Conservation (phyloP, 1,140 invertebrate species). For the Plodia interpunctella region DNA sequence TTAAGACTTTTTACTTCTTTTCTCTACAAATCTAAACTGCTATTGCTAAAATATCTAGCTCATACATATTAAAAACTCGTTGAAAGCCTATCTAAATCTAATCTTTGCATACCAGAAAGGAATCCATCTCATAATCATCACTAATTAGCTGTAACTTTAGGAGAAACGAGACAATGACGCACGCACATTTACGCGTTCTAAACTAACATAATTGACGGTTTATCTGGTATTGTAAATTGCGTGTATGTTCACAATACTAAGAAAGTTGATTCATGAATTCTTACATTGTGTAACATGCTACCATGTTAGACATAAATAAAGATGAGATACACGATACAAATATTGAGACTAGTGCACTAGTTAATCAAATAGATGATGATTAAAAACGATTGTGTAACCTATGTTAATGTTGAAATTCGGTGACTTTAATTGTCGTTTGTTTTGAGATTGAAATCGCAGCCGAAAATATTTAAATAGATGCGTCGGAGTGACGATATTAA, state of each 20-base stretch:
- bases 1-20: neutral
- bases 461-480: too few relatives aligned
- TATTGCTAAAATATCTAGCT: too few relatives aligned
- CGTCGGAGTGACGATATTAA: too few relatives aligned
- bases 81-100: neutral
- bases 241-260: neutral
- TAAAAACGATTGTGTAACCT: too few relatives aligned
- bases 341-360: too few relatives aligned
- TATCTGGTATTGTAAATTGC: neutral
- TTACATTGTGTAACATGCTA: neutral
- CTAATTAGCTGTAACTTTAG: slow-evolving; percentile 1
- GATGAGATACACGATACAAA: neutral
- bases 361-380: too few relatives aligned
- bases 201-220: neutral
- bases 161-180: neutral
- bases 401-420: too few relatives aligned
- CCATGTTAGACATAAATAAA: neutral
- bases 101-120: neutral
- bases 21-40: too few relatives aligned
- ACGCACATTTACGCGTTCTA: neutral
- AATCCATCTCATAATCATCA: neutral
- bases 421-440: too few relatives aligned
- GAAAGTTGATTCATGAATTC: slow-evolving; percentile 5
- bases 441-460: too few relatives aligned
- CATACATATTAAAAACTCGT: too few relatives aligned